Conservation (phyloP, 1,140 invertebrate genomes). For the Habropoda laboriosa region DNA sequence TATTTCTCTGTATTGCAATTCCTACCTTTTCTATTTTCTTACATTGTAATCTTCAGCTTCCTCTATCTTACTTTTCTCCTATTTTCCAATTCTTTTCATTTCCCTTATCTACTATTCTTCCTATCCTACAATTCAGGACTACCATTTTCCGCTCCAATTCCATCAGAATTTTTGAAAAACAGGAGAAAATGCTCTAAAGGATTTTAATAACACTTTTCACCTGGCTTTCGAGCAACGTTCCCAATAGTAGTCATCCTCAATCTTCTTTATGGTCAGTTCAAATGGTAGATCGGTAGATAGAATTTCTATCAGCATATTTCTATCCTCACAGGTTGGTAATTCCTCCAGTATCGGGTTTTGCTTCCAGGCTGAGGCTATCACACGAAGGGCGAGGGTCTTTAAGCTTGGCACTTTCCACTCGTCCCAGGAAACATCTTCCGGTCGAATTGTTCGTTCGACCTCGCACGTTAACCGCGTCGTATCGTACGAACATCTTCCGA, state of each 20-base stretch:
- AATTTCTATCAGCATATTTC: conserved; percentile 73
- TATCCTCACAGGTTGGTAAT: conserved; percentile 71
- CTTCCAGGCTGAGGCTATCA: conserved; percentile 68
- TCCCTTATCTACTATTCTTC: too few relatives aligned
- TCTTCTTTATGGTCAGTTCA: conserved; percentile 67
- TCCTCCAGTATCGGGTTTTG: conserved; percentile 72
- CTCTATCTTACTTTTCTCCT: too few relatives aligned
- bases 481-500: conserved; percentile 70
- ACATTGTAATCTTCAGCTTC: too few relatives aligned
- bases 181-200: neutral
- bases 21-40: too few relatives aligned
- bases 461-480: conserved; percentile 63
- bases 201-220: conserved; percentile 45
- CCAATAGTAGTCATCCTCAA: conserved; percentile 77
- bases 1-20: too few relatives aligned
- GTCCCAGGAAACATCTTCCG: conserved; percentile 74
- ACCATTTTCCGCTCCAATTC: too few relatives aligned
- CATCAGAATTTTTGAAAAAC: too few relatives aligned
- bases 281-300: conserved; percentile 76
- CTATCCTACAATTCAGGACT: too few relatives aligned
- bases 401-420: conserved; percentile 68
- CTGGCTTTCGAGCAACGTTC: conserved; percentile 72
- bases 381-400: conserved; percentile 67
- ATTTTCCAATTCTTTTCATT: too few relatives aligned
- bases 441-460: conserved; percentile 62